Evolutionary conservation across 2,113 vertebrate genomes (phyloP).

Genomic region (Rostratula benghalensis): DNA sequence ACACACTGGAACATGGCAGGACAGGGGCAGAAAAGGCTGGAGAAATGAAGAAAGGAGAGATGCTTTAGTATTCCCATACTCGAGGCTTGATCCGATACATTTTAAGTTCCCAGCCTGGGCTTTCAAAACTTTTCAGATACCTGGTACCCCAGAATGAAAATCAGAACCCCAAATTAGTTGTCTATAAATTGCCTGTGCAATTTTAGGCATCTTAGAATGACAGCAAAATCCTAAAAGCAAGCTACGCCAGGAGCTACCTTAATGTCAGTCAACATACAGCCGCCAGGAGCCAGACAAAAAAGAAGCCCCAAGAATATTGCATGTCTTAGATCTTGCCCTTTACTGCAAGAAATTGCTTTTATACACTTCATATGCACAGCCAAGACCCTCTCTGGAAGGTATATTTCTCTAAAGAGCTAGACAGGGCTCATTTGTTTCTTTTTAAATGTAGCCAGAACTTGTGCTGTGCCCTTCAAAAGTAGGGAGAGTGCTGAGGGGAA

Average conservation of each 20-base stretch:
- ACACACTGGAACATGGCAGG: neutral
- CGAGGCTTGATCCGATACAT: neutral
- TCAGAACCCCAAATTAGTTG: neutral
- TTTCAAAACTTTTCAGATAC: neutral
- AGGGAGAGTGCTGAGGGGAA: neutral
- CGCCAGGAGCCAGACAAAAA: neutral
- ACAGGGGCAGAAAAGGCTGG: neutral
- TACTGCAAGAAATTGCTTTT: neutral
- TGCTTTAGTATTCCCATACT: neutral
- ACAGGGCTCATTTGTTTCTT: neutral
- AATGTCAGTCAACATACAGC: neutral
- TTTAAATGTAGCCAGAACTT: neutral
- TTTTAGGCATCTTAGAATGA: neutral
- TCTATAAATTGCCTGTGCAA: neutral
- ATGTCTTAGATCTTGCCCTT: neutral
- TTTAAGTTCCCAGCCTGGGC: neutral
- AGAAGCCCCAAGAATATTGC: neutral
- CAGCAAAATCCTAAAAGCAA: neutral
- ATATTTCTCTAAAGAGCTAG: neutral
- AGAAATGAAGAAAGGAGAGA: neutral
- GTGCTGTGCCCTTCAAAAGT: neutral
- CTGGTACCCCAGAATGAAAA: neutral
- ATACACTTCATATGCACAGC: neutral
- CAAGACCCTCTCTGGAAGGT: neutral
- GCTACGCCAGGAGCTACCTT: neutral